Percentiles rank a stretch among this genome's conserved stretches.
phyloP scores from a whole-genome alignment of 2,113 vertebrate genomes.

The Rhinogobius similis region DNA sequence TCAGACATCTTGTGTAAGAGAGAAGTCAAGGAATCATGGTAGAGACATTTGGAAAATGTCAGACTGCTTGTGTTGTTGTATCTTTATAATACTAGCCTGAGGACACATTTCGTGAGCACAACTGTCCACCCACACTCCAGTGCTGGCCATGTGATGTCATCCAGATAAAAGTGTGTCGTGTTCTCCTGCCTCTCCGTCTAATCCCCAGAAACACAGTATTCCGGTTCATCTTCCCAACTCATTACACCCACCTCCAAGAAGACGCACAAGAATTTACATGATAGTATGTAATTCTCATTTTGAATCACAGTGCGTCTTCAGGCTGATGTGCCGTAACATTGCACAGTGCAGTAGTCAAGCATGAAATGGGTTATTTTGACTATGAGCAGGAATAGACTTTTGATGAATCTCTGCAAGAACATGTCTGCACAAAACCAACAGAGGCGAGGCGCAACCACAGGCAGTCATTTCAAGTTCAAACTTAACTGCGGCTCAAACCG shows the following conservation, averaged over 20 bases:
- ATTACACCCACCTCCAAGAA: slow-evolving; percentile 15
- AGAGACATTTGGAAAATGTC: slow-evolving; percentile 61
- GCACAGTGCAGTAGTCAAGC: neutral
- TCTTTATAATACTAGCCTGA: slow-evolving; percentile 49
- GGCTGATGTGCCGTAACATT: neutral
- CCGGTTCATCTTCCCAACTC: slow-evolving; percentile 36
- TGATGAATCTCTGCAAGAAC: slow-evolving; percentile 24
- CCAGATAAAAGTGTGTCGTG: slow-evolving; percentile 58
- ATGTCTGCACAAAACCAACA: slow-evolving; percentile 41
- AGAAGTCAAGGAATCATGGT: slow-evolving; percentile 15
- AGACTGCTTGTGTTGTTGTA: slow-evolving; percentile 44
- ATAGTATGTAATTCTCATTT: slow-evolving; percentile 4
- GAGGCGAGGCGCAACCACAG: slow-evolving; percentile 46
- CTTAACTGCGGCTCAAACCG: slow-evolving; percentile 20
- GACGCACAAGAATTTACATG: neutral
- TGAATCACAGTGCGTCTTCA: neutral
- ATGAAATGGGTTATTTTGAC: neutral
- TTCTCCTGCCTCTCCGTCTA: slow-evolving; percentile 28
- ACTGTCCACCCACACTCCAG: slow-evolving; percentile 67
- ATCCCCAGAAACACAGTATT: slow-evolving; percentile 39
- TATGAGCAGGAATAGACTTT: slow-evolving; percentile 4
- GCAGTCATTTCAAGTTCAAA: slow-evolving; percentile 56
- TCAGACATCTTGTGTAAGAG: neutral
- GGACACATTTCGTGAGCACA: slow-evolving; percentile 54
- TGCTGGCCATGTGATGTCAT: slow-evolving; percentile 55